Base-by-base conservation (phyloP, 2,797 vertebrate genomes). In the Sebastes dallii region DNA sequence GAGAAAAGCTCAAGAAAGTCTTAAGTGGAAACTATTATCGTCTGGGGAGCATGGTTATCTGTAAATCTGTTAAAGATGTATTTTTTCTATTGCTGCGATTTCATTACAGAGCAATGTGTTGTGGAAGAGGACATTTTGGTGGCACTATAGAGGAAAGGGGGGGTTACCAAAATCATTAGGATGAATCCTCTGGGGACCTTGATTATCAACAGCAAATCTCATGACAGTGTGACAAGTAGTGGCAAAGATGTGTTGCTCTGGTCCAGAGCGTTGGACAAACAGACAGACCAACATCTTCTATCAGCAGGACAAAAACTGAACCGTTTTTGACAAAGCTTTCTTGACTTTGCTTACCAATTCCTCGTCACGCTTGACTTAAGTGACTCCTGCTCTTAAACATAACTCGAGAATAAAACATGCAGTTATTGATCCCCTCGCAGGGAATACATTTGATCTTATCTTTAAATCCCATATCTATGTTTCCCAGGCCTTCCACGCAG, bases 391-490 rank as follows among this genome's bases (percentile, higher is more conserved):
- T 56, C 59, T 70, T 3, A 56, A 24, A 46, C 16, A 39, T 14
- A 10, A 36, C 12, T 66, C 24, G 30, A 30, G 6, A 66, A 24
- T 46, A 22, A 16, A 71, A 58, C 20, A 46, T 25, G 14, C 54
- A 22, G 30, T 64, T 20, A 65, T 70, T 50, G 58, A 75, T 50
- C 52, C 34, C 16, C 36, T 59, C 29, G 7, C 60, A 55, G 25
- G 11, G 25, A 54, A n/a, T 55, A n/a, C 3, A 24, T 65, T 39
- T 59, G 12, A 60, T 65, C 30, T 70, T 16, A 70, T 42, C 66
- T 66, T 66, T 59, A 36, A 54, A 60, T 78, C 66, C 54, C 13
- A 54, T 72, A 39, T 66, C 42, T 42, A 9, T 77, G 74, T 68
- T 27, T 50, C 18, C 46, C 27, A 42, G 69, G 18, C 54, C 13